Evolutionary conservation across 2,113 vertebrate genomes (phyloP).

Genomic region (Solenodon paradoxus): DNA sequence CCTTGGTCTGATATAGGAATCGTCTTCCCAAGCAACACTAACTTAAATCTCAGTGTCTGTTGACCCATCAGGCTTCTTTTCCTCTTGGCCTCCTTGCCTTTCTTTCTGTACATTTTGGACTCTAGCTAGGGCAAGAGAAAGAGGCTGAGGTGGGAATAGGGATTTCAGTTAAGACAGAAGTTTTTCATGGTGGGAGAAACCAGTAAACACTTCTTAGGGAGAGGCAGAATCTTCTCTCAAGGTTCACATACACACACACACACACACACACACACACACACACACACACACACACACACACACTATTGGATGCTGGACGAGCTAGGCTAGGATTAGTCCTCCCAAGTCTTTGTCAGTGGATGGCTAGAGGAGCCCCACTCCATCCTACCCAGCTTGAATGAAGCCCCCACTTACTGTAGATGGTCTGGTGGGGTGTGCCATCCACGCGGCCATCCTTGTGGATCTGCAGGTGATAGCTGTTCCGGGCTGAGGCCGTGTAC

Average conservation of each 20-base stretch:
- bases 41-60: neutral
- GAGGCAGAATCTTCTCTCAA: neutral
- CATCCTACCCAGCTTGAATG: neutral
- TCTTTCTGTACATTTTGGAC: neutral
- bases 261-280: neutral
- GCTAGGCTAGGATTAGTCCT: neutral
- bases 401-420: conserved; percentile 87
- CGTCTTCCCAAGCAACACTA: neutral
- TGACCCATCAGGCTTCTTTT: neutral
- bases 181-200: neutral
- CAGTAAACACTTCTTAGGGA: neutral
- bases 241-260: neutral
- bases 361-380: neutral
- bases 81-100: neutral
- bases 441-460: conserved; percentile 75
- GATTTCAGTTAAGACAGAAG: neutral
- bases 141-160: neutral
- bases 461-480: conserved; percentile 95
- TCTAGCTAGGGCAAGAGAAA: neutral
- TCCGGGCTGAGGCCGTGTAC: conserved; percentile 82
- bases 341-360: neutral
- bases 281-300: neutral
- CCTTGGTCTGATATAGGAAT: neutral
- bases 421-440: conserved; percentile 80
- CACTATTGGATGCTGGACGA: neutral